Base-by-base conservation (phyloP, 2,113 vertebrate genomes). In the Seriola aureovittata region DNA sequence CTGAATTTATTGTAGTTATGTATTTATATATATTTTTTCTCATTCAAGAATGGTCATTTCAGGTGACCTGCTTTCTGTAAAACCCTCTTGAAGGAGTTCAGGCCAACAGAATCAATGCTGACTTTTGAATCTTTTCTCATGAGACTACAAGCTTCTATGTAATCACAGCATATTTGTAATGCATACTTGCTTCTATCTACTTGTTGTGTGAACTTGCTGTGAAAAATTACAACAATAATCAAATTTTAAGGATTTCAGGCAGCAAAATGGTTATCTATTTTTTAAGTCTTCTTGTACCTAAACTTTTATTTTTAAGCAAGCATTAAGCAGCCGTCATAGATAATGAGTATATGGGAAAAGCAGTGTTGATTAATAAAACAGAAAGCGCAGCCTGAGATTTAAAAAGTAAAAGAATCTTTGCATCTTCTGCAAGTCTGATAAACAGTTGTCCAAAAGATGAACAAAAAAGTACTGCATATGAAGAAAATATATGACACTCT, bases 91-190 rank as follows among this genome's bases (percentile, higher is more conserved):
- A 50, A 65, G 5, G 40, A 80, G 38, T 55, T 60, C 59, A 71
- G 16, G 66, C 17, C 48, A 7, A 52, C 40, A 7, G 66, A 80
- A 66, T 69, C 69, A 68, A 2, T 19, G 64, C 52, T 34, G 23
- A 42, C 48, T 63, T 55, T 69, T 48, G 54, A 71, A 76, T 62
- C 44, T 76, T 46, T 71, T 76, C 14, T 85, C n/a, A 44, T 16
- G 17, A 65, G 2, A 60, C 16, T 29, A 54, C 14, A n/a, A 19
- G 16, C 1, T 19, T 66, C 69, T 57, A 40, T 50, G 42, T 80
- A 80, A 59, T 60, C 29, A 29, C 29, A 29, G 29, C 29, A 29
- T 29, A 29, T 29, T 29, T 29, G 29, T 29, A 29, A 29, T 29
- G 29, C 29, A 29, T 29, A 29, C 29, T 82, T 38, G 32, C 23